Evolutionary conservation across 2,113 vertebrate species (phyloP).

Genomic region (Tautogolabrus adspersus): DNA sequence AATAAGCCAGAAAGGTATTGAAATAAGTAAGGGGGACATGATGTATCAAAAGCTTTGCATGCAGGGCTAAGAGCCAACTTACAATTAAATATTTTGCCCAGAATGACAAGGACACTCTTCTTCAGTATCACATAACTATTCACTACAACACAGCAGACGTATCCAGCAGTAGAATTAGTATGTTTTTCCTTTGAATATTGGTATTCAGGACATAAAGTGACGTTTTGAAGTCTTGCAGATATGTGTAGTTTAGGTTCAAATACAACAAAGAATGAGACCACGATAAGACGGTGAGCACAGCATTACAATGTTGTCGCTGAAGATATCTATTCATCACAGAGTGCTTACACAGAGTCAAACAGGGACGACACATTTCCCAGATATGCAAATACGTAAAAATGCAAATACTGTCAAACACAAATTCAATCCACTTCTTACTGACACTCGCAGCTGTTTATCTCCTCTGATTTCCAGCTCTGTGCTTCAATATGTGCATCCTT

Average conservation of each 20-base stretch:
- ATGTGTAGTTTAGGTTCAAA: background rate
- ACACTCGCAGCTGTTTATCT: slow-evolving; percentile 38
- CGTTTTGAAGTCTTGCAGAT: slow-evolving; percentile 6
- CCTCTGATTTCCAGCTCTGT: slow-evolving; percentile 17
- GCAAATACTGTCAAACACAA: slow-evolving; percentile 18
- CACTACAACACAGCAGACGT: background rate
- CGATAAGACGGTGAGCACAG: slow-evolving; percentile 2
- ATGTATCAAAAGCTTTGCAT: too few relatives aligned
- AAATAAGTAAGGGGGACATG: too few relatives aligned
- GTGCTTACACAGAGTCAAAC: slow-evolving; percentile 6
- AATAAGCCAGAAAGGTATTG: too few relatives aligned
- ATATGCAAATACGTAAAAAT: slow-evolving; percentile 25
- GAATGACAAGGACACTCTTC: too few relatives aligned
- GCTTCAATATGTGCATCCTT: slow-evolving; percentile 31
- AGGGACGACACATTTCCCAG: background rate
- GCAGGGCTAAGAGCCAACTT: background rate
- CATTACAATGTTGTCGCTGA: background rate
- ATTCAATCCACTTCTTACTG: slow-evolving; percentile 13
- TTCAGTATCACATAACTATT: slow-evolving; percentile 24
- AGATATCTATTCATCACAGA: slow-evolving; percentile 10
- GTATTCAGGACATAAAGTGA: slow-evolving; percentile 5
- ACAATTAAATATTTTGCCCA: too few relatives aligned
- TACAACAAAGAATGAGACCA: background rate
- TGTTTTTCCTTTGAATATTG: slow-evolving; percentile 1
- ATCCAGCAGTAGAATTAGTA: slow-evolving; percentile 24